Percentiles rank a stretch among this genome's conserved stretches.
phyloP scores from a whole-genome alignment of 37 sponge, comb jelly and placozoan species.

The Spongilla lacustris region DNA sequence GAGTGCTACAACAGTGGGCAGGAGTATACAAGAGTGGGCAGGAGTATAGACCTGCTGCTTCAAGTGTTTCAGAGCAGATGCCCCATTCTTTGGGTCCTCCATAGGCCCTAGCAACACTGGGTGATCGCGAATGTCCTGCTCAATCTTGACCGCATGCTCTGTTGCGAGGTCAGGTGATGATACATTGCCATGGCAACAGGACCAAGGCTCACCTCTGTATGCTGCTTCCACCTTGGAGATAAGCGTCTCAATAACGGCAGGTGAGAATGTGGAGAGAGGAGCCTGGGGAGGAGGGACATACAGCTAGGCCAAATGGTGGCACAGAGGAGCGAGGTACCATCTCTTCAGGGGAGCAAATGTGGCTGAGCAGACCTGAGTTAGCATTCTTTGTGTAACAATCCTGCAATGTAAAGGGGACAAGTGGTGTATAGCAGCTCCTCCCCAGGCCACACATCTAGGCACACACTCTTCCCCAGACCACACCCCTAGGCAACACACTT shows the following conservation, averaged over 20 bases:
- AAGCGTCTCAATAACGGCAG: constrained; percentile 6
- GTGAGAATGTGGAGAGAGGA: constrained; percentile 20
- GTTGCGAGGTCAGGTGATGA: too few relatives aligned
- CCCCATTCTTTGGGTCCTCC: constrained; percentile 56
- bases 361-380: constrained; percentile 35
- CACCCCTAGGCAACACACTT: too few relatives aligned
- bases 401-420: not conserved
- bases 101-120: constrained; percentile 34
- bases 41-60: constrained; percentile 60
- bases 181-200: not conserved
- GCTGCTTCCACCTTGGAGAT: constrained; percentile 29
- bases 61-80: constrained; percentile 79
- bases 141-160: constrained; percentile 6
- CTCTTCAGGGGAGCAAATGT: constrained; percentile 29
- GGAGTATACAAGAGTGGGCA: too few relatives aligned
- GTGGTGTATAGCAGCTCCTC: too few relatives aligned
- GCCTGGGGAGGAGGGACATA: not conserved
- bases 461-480: too few relatives aligned
- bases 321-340: constrained; percentile 6
- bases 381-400: constrained; percentile 12
- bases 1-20: not conserved
- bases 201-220: constrained; percentile 13
- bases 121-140: constrained; percentile 21
- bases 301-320: not conserved
- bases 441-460: too few relatives aligned